These are phyloP conservation scores for Orbicella faveolata DNA, from an alignment of 64 coral and sea anemone genomes.

Conservation along the genomic window DNA sequence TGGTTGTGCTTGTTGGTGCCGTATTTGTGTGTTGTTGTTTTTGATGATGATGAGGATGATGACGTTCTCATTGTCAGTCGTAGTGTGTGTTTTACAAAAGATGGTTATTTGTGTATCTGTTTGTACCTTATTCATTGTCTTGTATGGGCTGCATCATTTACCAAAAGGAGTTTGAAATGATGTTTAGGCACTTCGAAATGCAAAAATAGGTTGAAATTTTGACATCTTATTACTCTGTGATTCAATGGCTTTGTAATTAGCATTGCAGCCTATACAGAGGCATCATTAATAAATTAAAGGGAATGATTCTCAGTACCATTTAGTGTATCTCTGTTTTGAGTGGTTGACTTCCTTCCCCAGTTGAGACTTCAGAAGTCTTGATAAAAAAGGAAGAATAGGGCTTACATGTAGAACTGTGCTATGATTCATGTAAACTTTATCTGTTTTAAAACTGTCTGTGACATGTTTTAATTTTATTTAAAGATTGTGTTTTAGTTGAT, in stretches of 20 bases:
- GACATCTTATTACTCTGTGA: no score
- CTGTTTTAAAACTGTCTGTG: no score
- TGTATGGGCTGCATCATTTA: neutral
- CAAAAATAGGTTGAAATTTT: no score
- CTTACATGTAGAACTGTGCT: neutral
- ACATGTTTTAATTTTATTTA: no score
- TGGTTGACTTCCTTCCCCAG: constrained; percentile 99
- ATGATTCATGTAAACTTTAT: no score
- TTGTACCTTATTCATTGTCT: neutral
- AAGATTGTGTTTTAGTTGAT: no score
- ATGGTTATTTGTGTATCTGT: neutral
- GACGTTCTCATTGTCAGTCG: neutral
- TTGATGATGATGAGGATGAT: neutral
- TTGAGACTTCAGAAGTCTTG: constrained; percentile 88
- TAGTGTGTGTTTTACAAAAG: neutral
- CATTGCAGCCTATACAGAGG: neutral
- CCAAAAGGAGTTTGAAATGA: neutral
- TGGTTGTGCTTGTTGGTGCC: neutral
- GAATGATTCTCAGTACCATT: neutral
- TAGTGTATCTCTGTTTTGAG: neutral
- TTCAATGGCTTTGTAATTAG: no score
- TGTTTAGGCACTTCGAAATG: neutral
- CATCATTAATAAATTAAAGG: neutral
- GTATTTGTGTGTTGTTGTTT: neutral
- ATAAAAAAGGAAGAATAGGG: constrained; percentile 93